Base-by-base conservation (phyloP, 2,113 vertebrate species). In the Heloderma charlesbogerti region DNA sequence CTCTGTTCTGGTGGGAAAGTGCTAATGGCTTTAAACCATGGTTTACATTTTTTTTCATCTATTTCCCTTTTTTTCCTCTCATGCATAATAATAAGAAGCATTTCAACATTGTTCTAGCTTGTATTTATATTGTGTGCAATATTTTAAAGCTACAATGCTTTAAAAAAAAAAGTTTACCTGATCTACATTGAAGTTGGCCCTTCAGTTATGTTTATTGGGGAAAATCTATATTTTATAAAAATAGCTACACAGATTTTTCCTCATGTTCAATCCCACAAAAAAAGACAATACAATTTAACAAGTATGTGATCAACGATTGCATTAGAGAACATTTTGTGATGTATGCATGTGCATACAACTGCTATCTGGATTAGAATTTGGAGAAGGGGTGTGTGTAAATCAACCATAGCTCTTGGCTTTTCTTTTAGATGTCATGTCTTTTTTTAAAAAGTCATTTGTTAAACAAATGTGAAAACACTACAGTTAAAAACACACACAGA, bases 11-110 rank as follows among this genome's bases (percentile, higher is more conserved):
- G 96, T 97, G 97, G 97, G 97, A 96, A 94, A 95, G 94, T 96
- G 97, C 96, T 95, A 96, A 95, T 96, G 96, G 96, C 91, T 97
- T 94, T 97, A 95, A 96, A 96, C 95, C 91, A 94, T 97, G 94
- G 94, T 97, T 95, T 97, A 94, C 97, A 93, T 97, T 97, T 79
- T 86, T 78, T 75, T 96, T 94, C 97, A 97, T 98, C 96, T 93
- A 96, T 98, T 96, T 97, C 96, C 94, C 93, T 96, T 93, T 95
- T 96, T 97, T 93, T 92, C 93, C 96, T 96, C 96, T 97, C 97
- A 95, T 97, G 96, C 97, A 97, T 97, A 96, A 96, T 95, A 96
- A 96, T 93, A 96, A 96, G 93, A 92, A 94, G 91, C 92, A 85
- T 95, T 95, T 94, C 81, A 63, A 72, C 90, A 84, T 94, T 96